Base-by-base conservation (phyloP, 2,888 invertebrate genomes). In the Diloba caeruleocephala region DNA sequence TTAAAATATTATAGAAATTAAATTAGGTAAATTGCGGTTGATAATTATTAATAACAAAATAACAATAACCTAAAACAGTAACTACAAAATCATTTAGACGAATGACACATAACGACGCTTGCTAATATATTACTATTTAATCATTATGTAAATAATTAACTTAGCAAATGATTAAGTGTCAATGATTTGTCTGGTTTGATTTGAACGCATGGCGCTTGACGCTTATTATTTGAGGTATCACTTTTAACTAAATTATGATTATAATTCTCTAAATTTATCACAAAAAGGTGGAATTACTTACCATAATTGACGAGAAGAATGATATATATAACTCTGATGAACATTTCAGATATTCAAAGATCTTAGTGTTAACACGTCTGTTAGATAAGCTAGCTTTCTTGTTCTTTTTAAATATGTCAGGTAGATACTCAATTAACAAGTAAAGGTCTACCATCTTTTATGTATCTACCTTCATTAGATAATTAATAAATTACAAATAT, bases 231-330 rank as follows among this genome's bases (percentile, higher is more conserved):
- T 33, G 14, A 58, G 23, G 21, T 15, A 41, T 28, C 7, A 32
- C 15, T 36, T 7, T 15, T 25, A 26, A 38, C n/a, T n/a, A n/a
- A 17, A 46, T 14, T 12, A 21, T 17, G 23, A 14, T 10, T 8
- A 19, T 12, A 32, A 21, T 12, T 6, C 15, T 38, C n/a, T 46
- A 7, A 38, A 45, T 21, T 28, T 41, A 12, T 8, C n/a, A 29
- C 14, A 36, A 29, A 42, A 31, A 13, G n/a, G 8, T 9, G 13
- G 7, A 50, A 25, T 19, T 19, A 68, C 71, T 61, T 32, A 71
- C 71, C 72, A 38, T 29, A 54, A 54, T 46, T 45, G 37, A 54
- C 39, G 33, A 71, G 45, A 38, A 71, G 37, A 32, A 58, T 32
- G 9, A 57, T 56, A 59, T 42, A 71, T 38, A 68, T 21, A 28